phyloP scores from a whole-genome alignment of 2,797 vertebrate genomes.

The Tangara arthus region DNA sequence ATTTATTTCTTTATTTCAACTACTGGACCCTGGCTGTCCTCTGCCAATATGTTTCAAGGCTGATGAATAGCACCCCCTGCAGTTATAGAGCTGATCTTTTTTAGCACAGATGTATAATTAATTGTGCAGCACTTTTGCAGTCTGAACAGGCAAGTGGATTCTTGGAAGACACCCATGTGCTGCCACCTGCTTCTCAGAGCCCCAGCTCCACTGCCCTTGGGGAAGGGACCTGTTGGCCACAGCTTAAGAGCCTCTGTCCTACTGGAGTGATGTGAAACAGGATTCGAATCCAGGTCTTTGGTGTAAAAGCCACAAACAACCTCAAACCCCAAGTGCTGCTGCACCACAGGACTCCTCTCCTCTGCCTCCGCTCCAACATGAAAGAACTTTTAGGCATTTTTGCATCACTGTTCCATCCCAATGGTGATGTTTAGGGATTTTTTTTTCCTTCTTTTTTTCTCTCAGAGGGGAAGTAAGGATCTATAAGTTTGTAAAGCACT shows the following conservation, averaged over 20 bases:
- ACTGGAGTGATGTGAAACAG: background rate
- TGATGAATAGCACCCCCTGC: constrained; percentile 64
- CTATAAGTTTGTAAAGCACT: constrained; percentile 16
- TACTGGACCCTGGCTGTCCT: constrained; percentile 42
- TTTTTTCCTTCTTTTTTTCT: background rate
- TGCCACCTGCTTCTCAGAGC: background rate
- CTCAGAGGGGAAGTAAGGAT: background rate
- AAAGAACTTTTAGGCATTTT: background rate
- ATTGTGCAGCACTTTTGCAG: constrained; percentile 45
- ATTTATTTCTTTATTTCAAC: constrained; percentile 44
- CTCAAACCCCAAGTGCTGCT: background rate
- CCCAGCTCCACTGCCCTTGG: background rate
- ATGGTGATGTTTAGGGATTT: background rate
- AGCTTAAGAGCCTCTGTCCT: background rate
- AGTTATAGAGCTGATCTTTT: constrained; percentile 25
- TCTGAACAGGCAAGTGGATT: constrained; percentile 4
- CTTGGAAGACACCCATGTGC: background rate
- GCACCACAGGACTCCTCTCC: background rate
- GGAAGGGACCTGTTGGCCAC: background rate
- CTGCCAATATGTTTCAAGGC: constrained; percentile 3
- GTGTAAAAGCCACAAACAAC: background rate
- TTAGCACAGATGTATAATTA: constrained; percentile 50
- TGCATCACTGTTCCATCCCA: background rate
- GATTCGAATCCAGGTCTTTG: background rate
- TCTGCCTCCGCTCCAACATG: background rate